These are phyloP conservation scores for Hoplias malabaricus DNA, from an alignment of 2,113 vertebrate genomes.

Conservation along the genomic window DNA sequence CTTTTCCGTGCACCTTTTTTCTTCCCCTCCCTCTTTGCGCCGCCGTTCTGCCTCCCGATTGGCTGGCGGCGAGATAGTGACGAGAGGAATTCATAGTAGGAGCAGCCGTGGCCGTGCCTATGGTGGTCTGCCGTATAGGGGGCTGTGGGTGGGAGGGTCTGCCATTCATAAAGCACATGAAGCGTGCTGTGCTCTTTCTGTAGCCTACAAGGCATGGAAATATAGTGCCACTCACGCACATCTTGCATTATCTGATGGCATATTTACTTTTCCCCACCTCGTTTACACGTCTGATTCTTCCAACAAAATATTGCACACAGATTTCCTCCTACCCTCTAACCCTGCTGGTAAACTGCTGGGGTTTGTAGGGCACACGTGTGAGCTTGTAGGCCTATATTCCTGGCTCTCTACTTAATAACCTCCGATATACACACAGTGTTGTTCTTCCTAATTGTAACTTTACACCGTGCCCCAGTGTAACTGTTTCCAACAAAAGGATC, in stretches of 20 bases:
- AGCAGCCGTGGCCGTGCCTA: conserved; percentile 51
- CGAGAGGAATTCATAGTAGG: conserved; percentile 49
- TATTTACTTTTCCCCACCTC: neutral
- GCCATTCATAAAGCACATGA: conserved; percentile 65
- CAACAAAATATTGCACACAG: too few species aligned
- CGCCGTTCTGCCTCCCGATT: conserved; percentile 62
- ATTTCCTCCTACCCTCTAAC: too few species aligned
- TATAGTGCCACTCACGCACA: neutral
- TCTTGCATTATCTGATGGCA: neutral
- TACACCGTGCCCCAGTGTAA: neutral
- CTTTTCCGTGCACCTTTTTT: conserved; percentile 69
- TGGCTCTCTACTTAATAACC: too few species aligned
- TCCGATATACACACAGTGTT: too few species aligned
- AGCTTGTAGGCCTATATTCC: too few species aligned
- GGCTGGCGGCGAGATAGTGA: conserved; percentile 67
- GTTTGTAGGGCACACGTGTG: too few species aligned
- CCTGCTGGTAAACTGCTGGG: too few species aligned
- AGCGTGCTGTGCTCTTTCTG: neutral
- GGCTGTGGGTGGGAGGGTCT: conserved; percentile 58
- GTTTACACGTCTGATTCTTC: neutral
- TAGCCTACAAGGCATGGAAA: neutral
- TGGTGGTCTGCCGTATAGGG: conserved; percentile 57
- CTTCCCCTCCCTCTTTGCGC: conserved; percentile 49
- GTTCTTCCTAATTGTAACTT: neutral
- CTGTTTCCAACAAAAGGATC: neutral